phyloP scores from a whole-genome alignment of 1,140 invertebrate genomes.

The Metopolophium dirhodum region DNA sequence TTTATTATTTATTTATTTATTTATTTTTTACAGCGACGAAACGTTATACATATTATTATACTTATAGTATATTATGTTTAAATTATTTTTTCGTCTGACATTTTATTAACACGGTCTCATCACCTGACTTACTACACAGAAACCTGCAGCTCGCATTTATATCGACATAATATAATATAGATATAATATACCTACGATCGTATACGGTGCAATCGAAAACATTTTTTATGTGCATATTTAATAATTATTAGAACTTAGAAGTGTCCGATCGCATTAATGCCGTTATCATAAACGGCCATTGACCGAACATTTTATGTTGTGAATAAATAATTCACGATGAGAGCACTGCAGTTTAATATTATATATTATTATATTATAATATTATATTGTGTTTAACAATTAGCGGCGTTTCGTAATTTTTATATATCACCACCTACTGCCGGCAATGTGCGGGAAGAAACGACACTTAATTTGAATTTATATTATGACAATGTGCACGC shows the following conservation, averaged over 20 bases:
- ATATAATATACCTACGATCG: neutral
- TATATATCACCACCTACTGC: neutral
- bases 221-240: neutral
- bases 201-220: neutral
- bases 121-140: neutral
- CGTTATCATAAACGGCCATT: neutral
- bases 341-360: neutral
- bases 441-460: neutral
- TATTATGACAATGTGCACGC: neutral
- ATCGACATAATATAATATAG: neutral
- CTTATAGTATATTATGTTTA: no score
- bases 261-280: neutral
- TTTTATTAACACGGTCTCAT: neutral
- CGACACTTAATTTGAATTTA: neutral
- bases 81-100: neutral
- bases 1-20: neutral
- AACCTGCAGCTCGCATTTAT: neutral
- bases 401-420: neutral
- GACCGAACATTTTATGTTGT: neutral
- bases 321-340: neutral
- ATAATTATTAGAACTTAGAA: neutral
- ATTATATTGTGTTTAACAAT: neutral
- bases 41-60: no score
- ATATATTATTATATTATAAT: no score
- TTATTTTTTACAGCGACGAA: no score